A percentile compares a stretch with the other conserved stretches of the same genome.
These are phyloP conservation scores for Caenorhabditis sp. DNA, from an alignment of 2,888 invertebrate genomes.

Conservation along the genomic window DNA sequence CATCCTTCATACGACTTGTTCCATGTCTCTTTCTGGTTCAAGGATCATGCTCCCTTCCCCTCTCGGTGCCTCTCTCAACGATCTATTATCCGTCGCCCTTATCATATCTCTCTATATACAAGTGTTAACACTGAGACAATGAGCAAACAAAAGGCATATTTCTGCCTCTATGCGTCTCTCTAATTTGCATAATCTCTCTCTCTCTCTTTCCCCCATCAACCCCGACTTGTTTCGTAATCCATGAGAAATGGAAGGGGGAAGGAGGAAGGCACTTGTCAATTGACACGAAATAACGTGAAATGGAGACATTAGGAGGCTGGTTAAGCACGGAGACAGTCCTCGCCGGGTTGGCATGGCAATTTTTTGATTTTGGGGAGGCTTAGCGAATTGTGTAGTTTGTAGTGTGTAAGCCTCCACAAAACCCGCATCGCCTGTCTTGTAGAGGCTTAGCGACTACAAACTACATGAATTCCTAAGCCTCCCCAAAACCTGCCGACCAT, in stretches of 20 bases:
- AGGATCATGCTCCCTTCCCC: conserved; percentile 24
- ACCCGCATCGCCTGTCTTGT: no score
- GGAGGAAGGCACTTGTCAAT: conserved; percentile 55
- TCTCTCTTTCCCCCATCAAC: not conserved
- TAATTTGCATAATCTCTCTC: conserved; percentile 33
- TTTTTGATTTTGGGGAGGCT: not conserved
- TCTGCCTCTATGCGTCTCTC: conserved; percentile 30
- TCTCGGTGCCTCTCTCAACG: no score
- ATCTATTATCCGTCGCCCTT: not conserved
- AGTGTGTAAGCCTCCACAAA: not conserved
- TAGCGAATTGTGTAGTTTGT: not conserved
- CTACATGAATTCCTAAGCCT: no score
- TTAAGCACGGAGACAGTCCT: no score
- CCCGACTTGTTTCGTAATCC: conserved; percentile 26
- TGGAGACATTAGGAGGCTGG: not conserved
- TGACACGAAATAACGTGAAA: conserved; percentile 59
- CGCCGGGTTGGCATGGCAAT: no score
- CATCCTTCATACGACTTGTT: conserved; percentile 1
- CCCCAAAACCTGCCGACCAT: no score
- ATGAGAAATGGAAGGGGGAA: conserved; percentile 9
- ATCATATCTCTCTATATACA: conserved; percentile 31
- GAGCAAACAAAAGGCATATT: conserved; percentile 27
- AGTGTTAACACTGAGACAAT: conserved; percentile 30
- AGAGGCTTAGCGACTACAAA: not conserved
- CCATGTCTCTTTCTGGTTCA: conserved; percentile 22